phyloP scores from a whole-genome alignment of 2,888 invertebrate genomes.

The Timema cristinae region DNA sequence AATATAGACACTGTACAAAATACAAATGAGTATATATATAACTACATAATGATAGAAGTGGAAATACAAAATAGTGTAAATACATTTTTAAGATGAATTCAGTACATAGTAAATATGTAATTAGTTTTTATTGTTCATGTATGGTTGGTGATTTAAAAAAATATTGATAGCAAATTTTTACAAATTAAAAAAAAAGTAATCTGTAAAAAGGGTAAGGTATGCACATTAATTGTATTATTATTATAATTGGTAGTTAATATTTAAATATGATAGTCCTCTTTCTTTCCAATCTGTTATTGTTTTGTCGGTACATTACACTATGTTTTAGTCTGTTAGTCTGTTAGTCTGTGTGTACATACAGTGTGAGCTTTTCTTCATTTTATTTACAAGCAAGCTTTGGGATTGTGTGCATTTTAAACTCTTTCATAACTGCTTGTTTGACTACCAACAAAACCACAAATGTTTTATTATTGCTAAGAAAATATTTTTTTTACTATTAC shows the following conservation, averaged over 20 bases:
- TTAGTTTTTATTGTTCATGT: background rate
- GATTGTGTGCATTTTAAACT: constrained; percentile 20
- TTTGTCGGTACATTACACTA: too few relatives aligned
- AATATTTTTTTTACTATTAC: constrained; percentile 23
- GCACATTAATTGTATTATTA: constrained; percentile 10
- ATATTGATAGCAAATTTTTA: background rate
- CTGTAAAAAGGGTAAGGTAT: constrained; percentile 9
- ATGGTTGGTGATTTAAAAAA: background rate
- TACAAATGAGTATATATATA: background rate
- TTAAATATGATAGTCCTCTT: too few relatives aligned
- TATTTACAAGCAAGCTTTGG: constrained; percentile 18
- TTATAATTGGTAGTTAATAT: too few relatives aligned
- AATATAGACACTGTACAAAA: constrained; percentile 13
- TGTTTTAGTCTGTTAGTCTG: too few relatives aligned
- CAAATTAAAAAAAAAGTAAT: background rate
- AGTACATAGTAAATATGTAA: constrained; percentile 3
- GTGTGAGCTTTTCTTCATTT: constrained; percentile 15
- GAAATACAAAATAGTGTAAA: background rate
- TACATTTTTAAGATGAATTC: background rate
- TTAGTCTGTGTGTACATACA: constrained; percentile 1
- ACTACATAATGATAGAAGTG: too few relatives aligned
- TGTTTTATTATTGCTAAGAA: constrained; percentile 21
- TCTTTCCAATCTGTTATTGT: too few relatives aligned
- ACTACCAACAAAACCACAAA: background rate
- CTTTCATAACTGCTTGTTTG: constrained; percentile 8